phyloP scores from a whole-genome alignment of 2,888 invertebrate species.

The Drosophila kuntzei region DNA sequence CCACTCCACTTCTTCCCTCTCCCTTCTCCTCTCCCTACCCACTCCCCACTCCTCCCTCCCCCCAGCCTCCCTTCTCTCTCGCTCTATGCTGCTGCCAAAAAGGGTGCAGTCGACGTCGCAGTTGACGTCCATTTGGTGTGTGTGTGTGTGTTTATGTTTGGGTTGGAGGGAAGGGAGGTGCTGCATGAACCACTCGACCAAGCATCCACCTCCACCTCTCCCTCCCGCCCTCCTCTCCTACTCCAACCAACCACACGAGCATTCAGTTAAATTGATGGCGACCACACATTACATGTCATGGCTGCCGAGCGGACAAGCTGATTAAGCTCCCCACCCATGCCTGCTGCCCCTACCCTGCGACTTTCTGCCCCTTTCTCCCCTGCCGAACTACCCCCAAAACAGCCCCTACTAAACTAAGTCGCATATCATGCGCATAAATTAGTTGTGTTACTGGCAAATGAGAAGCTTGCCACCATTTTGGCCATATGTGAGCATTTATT shows the following conservation, averaged over 20 bases:
- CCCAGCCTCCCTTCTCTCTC: neutral
- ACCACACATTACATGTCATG: conserved; percentile 56
- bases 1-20: neutral
- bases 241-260: too few species aligned
- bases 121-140: conserved; percentile 44
- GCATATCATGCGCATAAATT: conserved; percentile 72
- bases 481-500: conserved; percentile 48
- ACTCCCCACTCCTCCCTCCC: conserved; percentile 2
- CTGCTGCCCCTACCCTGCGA: neutral
- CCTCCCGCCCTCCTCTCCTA: neutral
- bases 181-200: conserved; percentile 20
- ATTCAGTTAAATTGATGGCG: conserved; percentile 70
- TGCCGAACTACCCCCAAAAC: neutral
- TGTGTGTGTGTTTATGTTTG: conserved; percentile 19
- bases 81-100: conserved; percentile 34
- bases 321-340: conserved; percentile 31
- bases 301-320: conserved; percentile 33
- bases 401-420: conserved; percentile 4
- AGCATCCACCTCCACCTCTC: neutral
- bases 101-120: conserved; percentile 61
- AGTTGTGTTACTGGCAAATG: conserved; percentile 76
- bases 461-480: conserved; percentile 67
- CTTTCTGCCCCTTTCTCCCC: too few species aligned
- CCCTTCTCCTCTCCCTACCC: neutral
- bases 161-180: conserved; percentile 13